phyloP scores from a whole-genome alignment of 2,113 vertebrate genomes.

The Sinocyclocheilus rhinocerous region DNA sequence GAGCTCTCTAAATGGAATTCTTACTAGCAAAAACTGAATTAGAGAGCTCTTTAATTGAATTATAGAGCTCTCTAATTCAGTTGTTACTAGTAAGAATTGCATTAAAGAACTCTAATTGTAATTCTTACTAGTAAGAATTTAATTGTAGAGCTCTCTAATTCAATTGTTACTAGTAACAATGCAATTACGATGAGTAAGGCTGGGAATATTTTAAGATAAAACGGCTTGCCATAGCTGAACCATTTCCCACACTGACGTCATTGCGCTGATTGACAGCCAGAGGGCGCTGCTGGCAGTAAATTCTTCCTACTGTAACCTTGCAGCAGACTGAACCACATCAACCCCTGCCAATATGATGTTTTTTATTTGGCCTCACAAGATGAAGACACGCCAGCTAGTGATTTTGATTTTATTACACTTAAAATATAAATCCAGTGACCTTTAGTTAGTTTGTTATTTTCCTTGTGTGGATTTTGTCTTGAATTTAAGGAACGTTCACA shows the following conservation, averaged over 20 bases:
- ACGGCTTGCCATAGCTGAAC: background rate
- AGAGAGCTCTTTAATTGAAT: too few species aligned
- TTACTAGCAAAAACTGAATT: too few species aligned
- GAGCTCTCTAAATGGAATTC: too few species aligned
- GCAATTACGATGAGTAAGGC: too few species aligned
- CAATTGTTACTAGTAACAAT: too few species aligned
- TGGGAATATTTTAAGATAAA: too few species aligned
- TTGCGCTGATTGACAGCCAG: conserved; percentile 8
- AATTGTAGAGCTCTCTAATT: too few species aligned
- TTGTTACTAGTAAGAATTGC: too few species aligned
- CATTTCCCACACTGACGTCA: background rate
- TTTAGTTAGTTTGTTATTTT: background rate
- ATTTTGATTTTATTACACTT: background rate
- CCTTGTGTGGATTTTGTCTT: background rate
- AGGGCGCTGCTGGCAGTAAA: background rate
- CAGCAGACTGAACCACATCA: background rate
- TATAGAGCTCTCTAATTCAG: too few species aligned
- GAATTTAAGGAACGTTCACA: background rate
- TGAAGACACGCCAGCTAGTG: background rate
- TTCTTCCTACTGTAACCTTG: background rate
- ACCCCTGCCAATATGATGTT: background rate
- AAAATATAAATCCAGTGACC: background rate
- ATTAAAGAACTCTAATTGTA: too few species aligned
- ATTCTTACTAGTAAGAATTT: too few species aligned
- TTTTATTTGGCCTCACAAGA: background rate